A percentile compares a stretch with the other conserved stretches of the same genome.
Evolutionary conservation across 2,113 vertebrate species (phyloP).

Genomic region (Ellobius talpinus): DNA sequence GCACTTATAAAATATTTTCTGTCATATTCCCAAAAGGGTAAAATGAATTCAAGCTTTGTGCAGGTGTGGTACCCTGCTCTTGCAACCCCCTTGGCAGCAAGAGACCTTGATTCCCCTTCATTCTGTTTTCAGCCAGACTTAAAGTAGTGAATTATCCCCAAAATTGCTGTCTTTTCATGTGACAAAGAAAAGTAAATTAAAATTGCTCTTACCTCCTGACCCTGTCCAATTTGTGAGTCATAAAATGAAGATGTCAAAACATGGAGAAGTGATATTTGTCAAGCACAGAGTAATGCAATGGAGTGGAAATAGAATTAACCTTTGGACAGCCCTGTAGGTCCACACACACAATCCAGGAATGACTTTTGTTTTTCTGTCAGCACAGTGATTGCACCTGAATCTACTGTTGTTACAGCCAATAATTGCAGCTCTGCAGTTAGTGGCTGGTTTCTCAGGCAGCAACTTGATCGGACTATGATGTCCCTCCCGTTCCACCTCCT

Average conservation of each 20-base stretch:
- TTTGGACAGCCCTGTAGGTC: neutral
- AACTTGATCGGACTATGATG: no score
- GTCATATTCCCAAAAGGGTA: neutral
- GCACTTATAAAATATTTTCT: neutral
- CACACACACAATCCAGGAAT: neutral
- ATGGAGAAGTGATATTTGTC: neutral
- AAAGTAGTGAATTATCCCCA: neutral
- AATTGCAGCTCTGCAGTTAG: no score
- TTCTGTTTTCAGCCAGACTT: neutral
- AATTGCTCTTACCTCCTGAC: neutral
- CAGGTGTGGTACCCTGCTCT: neutral
- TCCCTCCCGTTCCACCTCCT: no score
- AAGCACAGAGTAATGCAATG: neutral
- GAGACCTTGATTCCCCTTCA: neutral
- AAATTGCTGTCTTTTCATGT: neutral
- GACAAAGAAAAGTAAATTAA: neutral
- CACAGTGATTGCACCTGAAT: no score
- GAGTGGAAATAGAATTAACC: neutral
- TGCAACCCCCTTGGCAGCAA: neutral
- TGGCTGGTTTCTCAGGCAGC: no score
- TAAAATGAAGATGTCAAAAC: neutral
- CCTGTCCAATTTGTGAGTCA: neutral
- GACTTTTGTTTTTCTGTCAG: no score
- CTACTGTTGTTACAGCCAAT: no score
- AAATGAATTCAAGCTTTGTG: neutral